Evolutionary conservation across 2,797 vertebrate species (phyloP), one percentile per base, ranked within the genome.

Genomic region (Propithecus deckenii): DNA sequence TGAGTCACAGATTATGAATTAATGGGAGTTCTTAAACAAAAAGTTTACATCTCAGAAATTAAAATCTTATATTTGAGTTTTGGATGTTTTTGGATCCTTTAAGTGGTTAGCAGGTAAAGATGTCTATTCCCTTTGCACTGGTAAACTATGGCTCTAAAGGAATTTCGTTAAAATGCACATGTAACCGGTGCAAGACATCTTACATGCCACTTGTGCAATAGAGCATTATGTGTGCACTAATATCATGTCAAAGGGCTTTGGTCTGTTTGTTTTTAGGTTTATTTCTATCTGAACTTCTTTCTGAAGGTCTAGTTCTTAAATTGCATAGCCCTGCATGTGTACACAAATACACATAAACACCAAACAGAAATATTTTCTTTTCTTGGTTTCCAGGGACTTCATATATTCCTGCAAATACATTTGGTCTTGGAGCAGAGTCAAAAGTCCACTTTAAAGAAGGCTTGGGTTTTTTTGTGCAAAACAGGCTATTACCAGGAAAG

Each of bases 401-500:
- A 52, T 57, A 71, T 75, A 91, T 90, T 94, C 71, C 80, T 61
- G 46, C 14, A 81, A 83, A 81, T 74, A 28, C 12, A 97, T 89
- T 25, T 80, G 30, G 94, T 88, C 14, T 78, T 94, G 43, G 43
- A 91, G 9, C 25, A 78, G 43, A 88, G 30, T 75, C 22, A 57
- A 86, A 95, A 48, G 3, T 78, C 14, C 52, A 67, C 83, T 95
- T 96, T 79, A 89, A 92, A 71, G 30, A 46, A 81, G 59, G 28
- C 4, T 48, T 88, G 4, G 4, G 18, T 95, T 89, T 92, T 50
- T 55, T 8, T 55, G 52, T 76, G 63, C 13, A 63, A 86, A 96
- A 5, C 12, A 78, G 38, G 10, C 23, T 61, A 32, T 69, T 94
- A 74, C 35, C 5, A 30, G 25, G 52, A 78, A 95, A 96, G 65